Percentiles rank a stretch among this genome's conserved stretches.
Evolutionary conservation across 2,797 vertebrate genomes (phyloP).

Genomic region (Scleropages formosus): DNA sequence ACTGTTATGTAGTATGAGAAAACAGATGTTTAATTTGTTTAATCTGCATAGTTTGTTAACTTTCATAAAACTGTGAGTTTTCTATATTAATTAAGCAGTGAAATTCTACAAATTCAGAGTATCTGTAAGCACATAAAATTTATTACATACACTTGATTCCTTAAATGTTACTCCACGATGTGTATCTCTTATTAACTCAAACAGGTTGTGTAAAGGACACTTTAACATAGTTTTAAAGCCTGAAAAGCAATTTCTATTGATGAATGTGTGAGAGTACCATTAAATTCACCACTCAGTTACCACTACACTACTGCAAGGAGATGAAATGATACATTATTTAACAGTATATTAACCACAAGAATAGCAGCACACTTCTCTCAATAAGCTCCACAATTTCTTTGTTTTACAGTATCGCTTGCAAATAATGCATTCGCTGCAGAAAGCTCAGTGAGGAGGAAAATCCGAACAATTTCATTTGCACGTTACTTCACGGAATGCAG

Average conservation of each 20-base stretch:
- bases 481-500: background rate
- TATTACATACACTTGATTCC: too few relatives aligned
- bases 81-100: too few relatives aligned
- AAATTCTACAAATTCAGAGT: too few relatives aligned
- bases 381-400: background rate
- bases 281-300: too few relatives aligned
- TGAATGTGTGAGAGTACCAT: background rate
- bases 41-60: too few relatives aligned
- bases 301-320: background rate
- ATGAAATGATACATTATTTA: background rate
- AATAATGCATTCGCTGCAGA: background rate
- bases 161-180: too few relatives aligned
- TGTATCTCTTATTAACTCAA: background rate
- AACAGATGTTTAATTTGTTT: too few relatives aligned
- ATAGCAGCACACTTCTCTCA: background rate
- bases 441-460: background rate
- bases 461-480: background rate
- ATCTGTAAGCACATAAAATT: too few relatives aligned
- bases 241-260: background rate
- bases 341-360: background rate
- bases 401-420: too few relatives aligned
- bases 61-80: too few relatives aligned
- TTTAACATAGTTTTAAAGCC: conserved; percentile 4
- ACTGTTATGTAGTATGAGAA: too few relatives aligned
- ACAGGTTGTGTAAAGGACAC: background rate